Percentiles rank a stretch among this genome's conserved stretches.
Evolutionary conservation across 2,797 vertebrate genomes (phyloP).

Genomic region (Mareca strepera): DNA sequence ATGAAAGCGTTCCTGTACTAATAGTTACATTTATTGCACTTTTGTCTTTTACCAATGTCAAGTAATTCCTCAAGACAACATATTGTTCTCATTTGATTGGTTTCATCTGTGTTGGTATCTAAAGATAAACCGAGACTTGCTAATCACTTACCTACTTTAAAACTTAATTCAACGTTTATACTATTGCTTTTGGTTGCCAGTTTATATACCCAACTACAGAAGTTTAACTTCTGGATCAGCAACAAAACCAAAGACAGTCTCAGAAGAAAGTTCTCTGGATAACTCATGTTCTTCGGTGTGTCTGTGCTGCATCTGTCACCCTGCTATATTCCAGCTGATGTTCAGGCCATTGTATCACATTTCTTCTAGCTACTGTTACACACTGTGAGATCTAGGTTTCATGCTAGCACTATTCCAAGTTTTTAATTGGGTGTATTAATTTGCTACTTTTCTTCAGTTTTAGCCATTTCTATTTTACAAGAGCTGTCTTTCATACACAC

Average conservation of each 20-base stretch:
- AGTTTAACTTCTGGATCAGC: background rate
- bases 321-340: background rate
- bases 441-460: background rate
- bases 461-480: background rate
- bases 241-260: background rate
- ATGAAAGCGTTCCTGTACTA: conserved; percentile 32
- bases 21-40: conserved; percentile 32
- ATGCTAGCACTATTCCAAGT: background rate
- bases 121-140: background rate
- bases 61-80: conserved; percentile 6
- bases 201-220: background rate
- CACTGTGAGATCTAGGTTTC: background rate
- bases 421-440: background rate
- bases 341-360: background rate
- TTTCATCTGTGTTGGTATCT: conserved; percentile 26
- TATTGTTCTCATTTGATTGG: conserved; percentile 17
- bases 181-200: background rate
- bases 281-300: background rate
- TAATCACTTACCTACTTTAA: background rate
- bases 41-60: conserved; percentile 6
- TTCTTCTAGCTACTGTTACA: background rate
- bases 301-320: background rate
- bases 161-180: background rate
- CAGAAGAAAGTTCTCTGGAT: background rate
- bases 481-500: background rate